Percentiles rank a stretch among this genome's conserved stretches.
These are phyloP conservation scores for Pristionchus entomophagus DNA, from an alignment of 2,888 invertebrate species.

Conservation along the genomic window DNA sequence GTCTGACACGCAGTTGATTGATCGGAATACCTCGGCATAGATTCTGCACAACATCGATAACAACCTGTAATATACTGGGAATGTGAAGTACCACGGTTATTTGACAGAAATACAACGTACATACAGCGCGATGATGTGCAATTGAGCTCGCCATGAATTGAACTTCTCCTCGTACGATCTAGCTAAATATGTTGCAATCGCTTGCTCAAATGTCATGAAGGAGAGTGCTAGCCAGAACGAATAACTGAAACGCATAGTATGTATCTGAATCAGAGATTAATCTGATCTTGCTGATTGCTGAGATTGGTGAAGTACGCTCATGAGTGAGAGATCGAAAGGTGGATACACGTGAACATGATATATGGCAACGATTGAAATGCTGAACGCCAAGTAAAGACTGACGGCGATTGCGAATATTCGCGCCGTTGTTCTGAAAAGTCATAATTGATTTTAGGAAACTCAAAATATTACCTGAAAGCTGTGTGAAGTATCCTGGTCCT, in stretches of 20 bases:
- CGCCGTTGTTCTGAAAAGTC: not conserved
- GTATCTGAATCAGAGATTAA: too few relatives aligned
- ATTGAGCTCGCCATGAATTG: not conserved
- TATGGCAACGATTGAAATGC: too few relatives aligned
- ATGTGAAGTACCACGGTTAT: too few relatives aligned
- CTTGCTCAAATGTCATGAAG: not conserved
- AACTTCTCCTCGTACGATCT: not conserved
- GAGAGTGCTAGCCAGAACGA: not conserved
- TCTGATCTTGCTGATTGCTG: slow-evolving; percentile 5
- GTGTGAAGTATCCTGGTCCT: not conserved
- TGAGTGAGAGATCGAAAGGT: too few relatives aligned
- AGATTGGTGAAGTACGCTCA: too few relatives aligned
- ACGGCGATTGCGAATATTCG: not conserved
- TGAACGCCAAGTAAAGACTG: not conserved
- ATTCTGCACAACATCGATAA: not conserved
- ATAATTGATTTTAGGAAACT: not conserved
- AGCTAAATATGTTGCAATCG: not conserved
- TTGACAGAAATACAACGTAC: too few relatives aligned
- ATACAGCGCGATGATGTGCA: not conserved
- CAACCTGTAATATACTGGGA: not conserved
- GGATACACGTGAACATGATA: too few relatives aligned
- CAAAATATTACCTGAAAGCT: not conserved
- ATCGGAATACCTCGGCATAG: not conserved
- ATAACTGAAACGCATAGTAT: not conserved
- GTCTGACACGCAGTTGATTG: too few relatives aligned